Percentiles rank a stretch among this genome's conserved stretches.
Conservation (phyloP, 1,140 invertebrate species). For the Micrasema longulum region DNA sequence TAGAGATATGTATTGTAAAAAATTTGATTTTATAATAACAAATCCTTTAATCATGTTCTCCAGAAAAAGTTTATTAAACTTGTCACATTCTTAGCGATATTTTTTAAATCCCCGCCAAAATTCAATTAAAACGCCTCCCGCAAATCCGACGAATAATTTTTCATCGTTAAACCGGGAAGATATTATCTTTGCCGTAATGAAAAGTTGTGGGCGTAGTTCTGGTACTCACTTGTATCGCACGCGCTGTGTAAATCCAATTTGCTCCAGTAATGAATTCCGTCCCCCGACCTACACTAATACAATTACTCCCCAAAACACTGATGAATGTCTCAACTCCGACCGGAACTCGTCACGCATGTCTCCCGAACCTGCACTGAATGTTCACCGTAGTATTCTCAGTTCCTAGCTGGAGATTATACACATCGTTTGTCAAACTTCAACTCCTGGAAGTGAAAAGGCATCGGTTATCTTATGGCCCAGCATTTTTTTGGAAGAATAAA, state of each 20-base stretch:
- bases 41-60: too few relatives aligned
- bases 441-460: too few relatives aligned
- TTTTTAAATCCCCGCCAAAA: too few relatives aligned
- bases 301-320: slow-evolving; percentile 27
- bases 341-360: slow-evolving; percentile 1
- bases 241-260: slow-evolving; percentile 33
- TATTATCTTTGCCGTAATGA: slow-evolving; percentile 32
- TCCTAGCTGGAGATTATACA: too few relatives aligned
- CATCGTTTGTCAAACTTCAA: background rate
- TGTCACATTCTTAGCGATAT: too few relatives aligned
- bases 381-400: too few relatives aligned
- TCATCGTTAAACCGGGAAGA: slow-evolving; percentile 30
- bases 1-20: too few relatives aligned
- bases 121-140: slow-evolving; percentile 1
- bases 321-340: slow-evolving; percentile 32
- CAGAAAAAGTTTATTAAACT: too few relatives aligned
- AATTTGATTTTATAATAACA: too few relatives aligned
- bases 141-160: slow-evolving; percentile 15
- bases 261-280: slow-evolving; percentile 35
- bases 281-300: slow-evolving; percentile 32
- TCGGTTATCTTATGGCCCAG: too few relatives aligned
- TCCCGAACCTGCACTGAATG: background rate
- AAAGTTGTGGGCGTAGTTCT: slow-evolving; percentile 25
- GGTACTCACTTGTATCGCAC: slow-evolving; percentile 26
- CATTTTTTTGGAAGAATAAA: too few relatives aligned